Evolutionary conservation across 2,888 invertebrate genomes (phyloP).

Genomic region (Harpagoxenus sublaevis): DNA sequence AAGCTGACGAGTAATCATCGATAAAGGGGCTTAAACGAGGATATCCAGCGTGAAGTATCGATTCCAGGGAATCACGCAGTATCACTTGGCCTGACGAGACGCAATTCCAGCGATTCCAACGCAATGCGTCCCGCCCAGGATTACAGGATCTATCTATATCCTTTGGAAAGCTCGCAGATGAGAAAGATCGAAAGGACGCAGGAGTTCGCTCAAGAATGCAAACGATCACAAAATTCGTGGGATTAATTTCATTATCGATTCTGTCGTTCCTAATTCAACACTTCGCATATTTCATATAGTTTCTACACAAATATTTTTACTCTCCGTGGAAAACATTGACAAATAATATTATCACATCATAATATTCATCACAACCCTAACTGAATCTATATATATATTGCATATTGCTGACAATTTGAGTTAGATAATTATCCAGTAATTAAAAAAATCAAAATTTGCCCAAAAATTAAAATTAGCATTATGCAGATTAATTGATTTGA

Average conservation of each 20-base stretch:
- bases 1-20: constrained; percentile 64
- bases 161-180: constrained; percentile 9
- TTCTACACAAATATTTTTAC: neutral
- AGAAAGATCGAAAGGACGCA: constrained; percentile 4
- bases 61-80: constrained; percentile 61
- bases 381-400: too few relatives aligned
- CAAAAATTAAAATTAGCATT: neutral
- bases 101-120: constrained; percentile 52
- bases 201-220: constrained; percentile 4
- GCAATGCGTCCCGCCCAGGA: constrained; percentile 26
- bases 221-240: neutral
- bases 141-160: constrained; percentile 34
- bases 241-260: constrained; percentile 22
- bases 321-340: neutral
- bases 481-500: neutral
- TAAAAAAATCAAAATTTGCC: neutral
- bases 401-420: too few relatives aligned
- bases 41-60: constrained; percentile 59
- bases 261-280: neutral
- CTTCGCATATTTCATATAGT: neutral
- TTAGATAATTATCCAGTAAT: neutral
- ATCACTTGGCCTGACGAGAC: constrained; percentile 45
- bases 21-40: constrained; percentile 63
- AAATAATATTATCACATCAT: neutral
- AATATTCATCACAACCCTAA: neutral